Conservation (phyloP, 2,113 vertebrate species). For the Hipposideros armiger region DNA sequence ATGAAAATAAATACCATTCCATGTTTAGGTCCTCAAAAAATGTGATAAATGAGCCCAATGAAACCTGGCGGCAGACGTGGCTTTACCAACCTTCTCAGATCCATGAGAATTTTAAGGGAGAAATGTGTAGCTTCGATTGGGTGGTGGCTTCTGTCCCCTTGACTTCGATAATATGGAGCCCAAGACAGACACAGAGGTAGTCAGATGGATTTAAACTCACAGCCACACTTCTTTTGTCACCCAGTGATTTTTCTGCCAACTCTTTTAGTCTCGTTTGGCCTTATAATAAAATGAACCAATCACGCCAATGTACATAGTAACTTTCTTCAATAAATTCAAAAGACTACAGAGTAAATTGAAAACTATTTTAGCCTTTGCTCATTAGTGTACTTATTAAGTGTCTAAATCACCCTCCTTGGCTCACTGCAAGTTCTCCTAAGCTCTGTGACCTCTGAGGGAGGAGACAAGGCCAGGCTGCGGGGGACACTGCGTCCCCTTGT, state of each 20-base stretch:
- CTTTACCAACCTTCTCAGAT: background rate
- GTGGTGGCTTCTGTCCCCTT: background rate
- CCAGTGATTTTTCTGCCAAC: background rate
- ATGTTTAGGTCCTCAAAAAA: background rate
- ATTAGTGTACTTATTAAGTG: background rate
- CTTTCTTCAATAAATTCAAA: background rate
- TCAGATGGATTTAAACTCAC: background rate
- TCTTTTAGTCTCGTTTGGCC: background rate
- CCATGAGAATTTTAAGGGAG: background rate
- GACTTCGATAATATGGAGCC: background rate
- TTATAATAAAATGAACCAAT: background rate
- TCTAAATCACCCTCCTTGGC: background rate
- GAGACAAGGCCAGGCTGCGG: background rate
- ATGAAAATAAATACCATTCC: background rate
- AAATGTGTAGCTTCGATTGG: no score
- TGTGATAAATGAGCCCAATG: background rate
- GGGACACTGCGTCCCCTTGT: fast-evolving
- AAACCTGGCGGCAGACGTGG: background rate
- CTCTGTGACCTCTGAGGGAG: background rate
- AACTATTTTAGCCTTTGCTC: background rate
- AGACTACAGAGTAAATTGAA: background rate
- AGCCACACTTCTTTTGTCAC: background rate
- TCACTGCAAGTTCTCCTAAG: background rate
- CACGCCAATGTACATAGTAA: background rate
- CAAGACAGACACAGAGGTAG: background rate